Evolutionary conservation across 2,113 vertebrate species (phyloP), one percentile per base, ranked within the genome.

Genomic region (Ammodramus savannarum): DNA sequence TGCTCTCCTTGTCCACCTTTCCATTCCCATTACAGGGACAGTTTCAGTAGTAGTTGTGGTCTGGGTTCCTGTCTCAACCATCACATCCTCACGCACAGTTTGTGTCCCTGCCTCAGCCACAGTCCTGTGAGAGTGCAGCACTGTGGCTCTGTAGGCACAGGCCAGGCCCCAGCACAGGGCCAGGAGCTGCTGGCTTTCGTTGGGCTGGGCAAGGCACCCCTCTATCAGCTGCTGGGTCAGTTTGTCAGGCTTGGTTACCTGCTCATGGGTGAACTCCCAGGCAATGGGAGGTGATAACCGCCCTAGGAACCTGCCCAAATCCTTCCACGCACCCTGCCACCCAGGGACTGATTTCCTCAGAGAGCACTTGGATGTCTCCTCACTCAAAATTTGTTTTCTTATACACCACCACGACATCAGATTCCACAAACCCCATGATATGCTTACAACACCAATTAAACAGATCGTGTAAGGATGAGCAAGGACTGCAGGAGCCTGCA

Each of bases 261-360:
- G 66, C 39, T 90, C 80, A 16, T 44, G 38, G 16, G 66, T 72
- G 31, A 90, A 90, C 14, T 90, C 88, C 88, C 88, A 90, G 73
- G 58, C 44, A 34, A 90, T 11, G 51, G 88, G 88, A 78, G 88
- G 38, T 78, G 88, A 90, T 85, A 90, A 78, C 73, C 38, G 73
- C 58, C 88, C 73, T 34, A 90, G 66, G 66, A 85, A 90, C 66
- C 58, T 90, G 88, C 81, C 88, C 88, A 90, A 66, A 85, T 78
- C 80, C 52, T 78, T 76, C 87, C 87, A 89, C 5, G 13, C 71
- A 48, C 87, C 79, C 71, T 83, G 80, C 80, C 80, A 72, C 58
- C 58, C 73, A 13, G 52, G 51, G 29, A 59, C 44, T 66, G 73
- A 17, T 14, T 32, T 52, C 66, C 51, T 78, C 38, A 22, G 58